Evolutionary conservation across 92 coral and sea anemone genomes (phyloP).

Genomic region (Zoanthus solanderi): DNA sequence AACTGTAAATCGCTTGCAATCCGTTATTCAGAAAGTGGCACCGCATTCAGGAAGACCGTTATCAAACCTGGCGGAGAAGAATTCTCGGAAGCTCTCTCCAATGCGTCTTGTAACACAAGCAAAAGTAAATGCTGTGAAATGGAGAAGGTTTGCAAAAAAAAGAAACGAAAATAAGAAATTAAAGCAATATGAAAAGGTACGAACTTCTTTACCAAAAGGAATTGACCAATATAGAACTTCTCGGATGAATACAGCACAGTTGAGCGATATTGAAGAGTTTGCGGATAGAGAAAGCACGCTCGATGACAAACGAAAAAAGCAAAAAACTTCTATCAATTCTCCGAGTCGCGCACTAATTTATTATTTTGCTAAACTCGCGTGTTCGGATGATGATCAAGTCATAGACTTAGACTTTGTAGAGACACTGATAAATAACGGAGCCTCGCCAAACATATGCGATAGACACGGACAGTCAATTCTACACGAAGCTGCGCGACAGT

Average conservation of each 20-base stretch:
- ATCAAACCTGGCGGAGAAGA: conserved; percentile 39
- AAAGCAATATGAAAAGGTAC: conserved; percentile 57
- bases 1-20: background rate
- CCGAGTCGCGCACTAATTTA: conserved; percentile 91
- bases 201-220: conserved; percentile 59
- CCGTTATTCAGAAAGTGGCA: background rate
- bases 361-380: conserved; percentile 92
- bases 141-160: conserved; percentile 75
- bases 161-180: conserved; percentile 46
- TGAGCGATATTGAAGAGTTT: conserved; percentile 87
- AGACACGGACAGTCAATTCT: conserved; percentile 92
- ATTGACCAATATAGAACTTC: conserved; percentile 58
- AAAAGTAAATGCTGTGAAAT: conserved; percentile 78
- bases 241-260: conserved; percentile 86
- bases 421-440: conserved; percentile 85
- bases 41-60: background rate
- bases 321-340: conserved; percentile 76
- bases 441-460: conserved; percentile 82
- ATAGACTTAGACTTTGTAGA: conserved; percentile 93
- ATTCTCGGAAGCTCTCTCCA: conserved; percentile 66
- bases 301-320: conserved; percentile 44
- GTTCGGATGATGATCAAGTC: conserved; percentile 81
- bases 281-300: conserved; percentile 58
- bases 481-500: conserved; percentile 95
- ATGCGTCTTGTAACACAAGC: conserved; percentile 69